These are phyloP conservation scores for Daubentonia madagascariensis DNA, from an alignment of 2,113 vertebrate genomes.

Conservation along the genomic window DNA sequence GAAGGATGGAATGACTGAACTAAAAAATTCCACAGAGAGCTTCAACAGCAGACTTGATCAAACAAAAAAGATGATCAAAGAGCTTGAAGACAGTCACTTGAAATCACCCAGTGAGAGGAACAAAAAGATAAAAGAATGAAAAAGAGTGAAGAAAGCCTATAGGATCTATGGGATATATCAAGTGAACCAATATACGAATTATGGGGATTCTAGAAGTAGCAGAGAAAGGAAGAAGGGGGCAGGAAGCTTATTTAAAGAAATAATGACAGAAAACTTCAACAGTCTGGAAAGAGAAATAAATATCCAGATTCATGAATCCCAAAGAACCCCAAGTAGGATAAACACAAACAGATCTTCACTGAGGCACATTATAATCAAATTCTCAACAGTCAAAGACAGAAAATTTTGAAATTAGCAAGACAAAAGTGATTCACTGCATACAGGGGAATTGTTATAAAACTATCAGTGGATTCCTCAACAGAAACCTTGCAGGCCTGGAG, in stretches of 20 bases:
- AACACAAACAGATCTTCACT: neutral
- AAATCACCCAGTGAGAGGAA: neutral
- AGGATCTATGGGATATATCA: neutral
- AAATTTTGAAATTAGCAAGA: neutral
- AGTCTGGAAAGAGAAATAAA: neutral
- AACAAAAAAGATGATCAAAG: neutral
- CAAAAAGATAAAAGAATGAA: neutral
- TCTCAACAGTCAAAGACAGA: neutral
- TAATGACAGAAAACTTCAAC: neutral
- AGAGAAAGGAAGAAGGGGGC: neutral
- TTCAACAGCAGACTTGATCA: neutral
- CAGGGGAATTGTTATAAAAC: neutral
- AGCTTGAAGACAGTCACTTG: neutral
- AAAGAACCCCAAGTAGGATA: neutral
- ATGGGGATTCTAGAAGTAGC: neutral
- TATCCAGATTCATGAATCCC: neutral
- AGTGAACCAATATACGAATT: neutral
- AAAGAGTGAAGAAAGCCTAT: neutral
- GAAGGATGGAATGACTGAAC: neutral
- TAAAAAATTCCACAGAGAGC: neutral
- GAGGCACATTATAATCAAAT: neutral
- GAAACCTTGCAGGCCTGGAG: neutral
- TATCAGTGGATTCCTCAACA: neutral
- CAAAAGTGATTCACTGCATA: neutral
- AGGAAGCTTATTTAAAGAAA: neutral